phyloP scores from a whole-genome alignment of 2,113 vertebrate species.

The Damaliscus lunatus region DNA sequence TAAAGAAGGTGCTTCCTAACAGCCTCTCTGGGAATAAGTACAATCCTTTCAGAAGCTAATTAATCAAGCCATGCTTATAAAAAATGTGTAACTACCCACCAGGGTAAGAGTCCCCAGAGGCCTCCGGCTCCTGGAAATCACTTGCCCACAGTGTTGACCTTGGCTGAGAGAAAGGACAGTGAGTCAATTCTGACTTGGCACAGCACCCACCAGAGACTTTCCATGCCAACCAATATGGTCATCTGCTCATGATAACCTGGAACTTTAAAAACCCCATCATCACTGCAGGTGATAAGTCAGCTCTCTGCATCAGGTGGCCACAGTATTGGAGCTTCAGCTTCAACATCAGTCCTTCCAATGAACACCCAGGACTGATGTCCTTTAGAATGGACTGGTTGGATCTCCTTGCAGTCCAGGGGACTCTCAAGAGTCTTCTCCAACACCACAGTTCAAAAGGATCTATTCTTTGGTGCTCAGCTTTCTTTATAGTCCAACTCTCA shows the following conservation, averaged over 20 bases:
- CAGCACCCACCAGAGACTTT: not conserved
- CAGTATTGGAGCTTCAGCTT: no score
- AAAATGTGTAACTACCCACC: constrained; percentile 47
- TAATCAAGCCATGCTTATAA: constrained; percentile 40
- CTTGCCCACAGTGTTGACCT: constrained; percentile 45
- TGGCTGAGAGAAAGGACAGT: constrained; percentile 43
- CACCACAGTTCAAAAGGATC: no score
- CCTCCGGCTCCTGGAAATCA: constrained; percentile 3
- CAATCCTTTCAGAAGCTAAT: constrained; percentile 63
- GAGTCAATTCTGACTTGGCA: constrained; percentile 16
- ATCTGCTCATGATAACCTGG: not conserved
- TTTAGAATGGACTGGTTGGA: no score
- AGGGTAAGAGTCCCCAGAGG: not conserved
- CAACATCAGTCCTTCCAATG: no score
- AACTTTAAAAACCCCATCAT: not conserved
- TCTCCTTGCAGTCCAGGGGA: no score
- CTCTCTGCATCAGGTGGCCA: no score
- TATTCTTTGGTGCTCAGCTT: no score
- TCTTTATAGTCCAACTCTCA: no score
- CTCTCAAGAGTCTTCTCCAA: no score
- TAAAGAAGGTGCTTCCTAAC: constrained; percentile 63
- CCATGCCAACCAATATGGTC: not conserved
- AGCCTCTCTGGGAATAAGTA: constrained; percentile 49
- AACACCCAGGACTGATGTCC: no score
- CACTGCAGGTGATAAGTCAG: not conserved